A percentile compares a stretch with the other conserved stretches of the same genome.
phyloP scores from a whole-genome alignment of 2,113 vertebrate species.

The Pampusana beccarii region DNA sequence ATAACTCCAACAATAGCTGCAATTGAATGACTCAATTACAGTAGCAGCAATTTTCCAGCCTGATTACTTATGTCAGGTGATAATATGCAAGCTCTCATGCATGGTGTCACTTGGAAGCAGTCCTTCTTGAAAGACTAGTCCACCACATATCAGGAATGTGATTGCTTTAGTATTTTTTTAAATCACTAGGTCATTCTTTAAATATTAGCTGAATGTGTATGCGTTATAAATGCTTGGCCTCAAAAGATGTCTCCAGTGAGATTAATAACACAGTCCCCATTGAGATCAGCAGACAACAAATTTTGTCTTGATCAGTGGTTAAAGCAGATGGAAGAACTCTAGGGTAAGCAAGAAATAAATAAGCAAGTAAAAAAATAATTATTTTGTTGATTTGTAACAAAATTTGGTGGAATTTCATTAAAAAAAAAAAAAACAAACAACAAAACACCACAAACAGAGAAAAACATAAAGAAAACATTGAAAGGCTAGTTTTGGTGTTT shows the following conservation, averaged over 20 bases:
- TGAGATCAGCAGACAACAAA: background rate
- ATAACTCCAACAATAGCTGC: background rate
- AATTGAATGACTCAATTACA: constrained; percentile 30
- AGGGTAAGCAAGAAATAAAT: background rate
- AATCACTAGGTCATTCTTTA: background rate
- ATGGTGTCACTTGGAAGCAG: background rate
- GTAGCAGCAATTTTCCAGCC: constrained; percentile 22
- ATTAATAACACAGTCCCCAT: background rate
- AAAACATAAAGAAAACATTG: background rate
- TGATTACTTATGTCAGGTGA: constrained; percentile 15
- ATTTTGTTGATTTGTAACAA: background rate
- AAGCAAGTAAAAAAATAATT: background rate
- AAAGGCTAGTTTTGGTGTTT: background rate
- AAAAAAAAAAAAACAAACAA: too few species aligned
- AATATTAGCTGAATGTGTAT: background rate
- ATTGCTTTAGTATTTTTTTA: background rate
- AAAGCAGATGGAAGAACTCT: background rate
- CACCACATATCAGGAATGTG: background rate
- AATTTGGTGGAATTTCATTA: background rate
- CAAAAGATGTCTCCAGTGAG: background rate
- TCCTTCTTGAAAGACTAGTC: background rate
- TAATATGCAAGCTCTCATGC: background rate
- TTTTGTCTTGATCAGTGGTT: background rate
- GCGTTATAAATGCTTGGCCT: background rate
- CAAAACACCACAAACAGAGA: too few species aligned